Base-by-base conservation (phyloP, 2,797 vertebrate genomes). In the Nasua narica region DNA sequence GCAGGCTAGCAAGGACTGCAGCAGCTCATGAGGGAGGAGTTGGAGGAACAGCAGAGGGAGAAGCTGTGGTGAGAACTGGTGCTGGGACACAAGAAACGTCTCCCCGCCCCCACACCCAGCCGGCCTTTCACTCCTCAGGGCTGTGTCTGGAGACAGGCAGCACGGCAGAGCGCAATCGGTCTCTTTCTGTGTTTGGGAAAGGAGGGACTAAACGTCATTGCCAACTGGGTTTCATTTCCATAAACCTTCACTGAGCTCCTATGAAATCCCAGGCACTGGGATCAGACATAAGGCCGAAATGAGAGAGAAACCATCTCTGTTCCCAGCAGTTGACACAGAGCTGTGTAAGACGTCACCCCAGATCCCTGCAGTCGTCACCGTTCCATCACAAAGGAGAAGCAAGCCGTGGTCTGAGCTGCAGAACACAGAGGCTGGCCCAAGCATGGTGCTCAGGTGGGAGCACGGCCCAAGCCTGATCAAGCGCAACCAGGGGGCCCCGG, bases 171-270 rank as follows among this genome's bases (percentile, higher is more conserved):
- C 52, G 27, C 48, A 56, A 12, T 7, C 52, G 27, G n/a, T 78
- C 3, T 69, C 48, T 90, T 65, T 37, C 37, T 50, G 0, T 29
- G 10, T 52, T 58, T 67, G 82, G 21, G 35, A 74, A 85, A 84
- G 69, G 18, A 70, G 46, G 52, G 52, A 76, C 32, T 14, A 23
- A 43, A 50, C 23, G 65, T 19, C 52, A 54, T 56, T 21, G 37
- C 25, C 85, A 95, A 29, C 32, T 11, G n/a, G 19, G 12, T 88
- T 95, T 84, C 77, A 76, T 85, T 96, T 93, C 93, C 19, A 94
- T 87, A 37, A 89, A 58, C 50, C 72, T 7, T 72, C 32, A 90
- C 50, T 18, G 69, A 86, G 54, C 5, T 35, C 67, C 58, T 58
- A n/a, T 29, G 7, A 94, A 84, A 81, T 91, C 23, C 46, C 83